Percentiles rank a stretch among this genome's conserved stretches.
phyloP scores from a whole-genome alignment of 2,888 invertebrate genomes.

The Drosophila neotestacea region DNA sequence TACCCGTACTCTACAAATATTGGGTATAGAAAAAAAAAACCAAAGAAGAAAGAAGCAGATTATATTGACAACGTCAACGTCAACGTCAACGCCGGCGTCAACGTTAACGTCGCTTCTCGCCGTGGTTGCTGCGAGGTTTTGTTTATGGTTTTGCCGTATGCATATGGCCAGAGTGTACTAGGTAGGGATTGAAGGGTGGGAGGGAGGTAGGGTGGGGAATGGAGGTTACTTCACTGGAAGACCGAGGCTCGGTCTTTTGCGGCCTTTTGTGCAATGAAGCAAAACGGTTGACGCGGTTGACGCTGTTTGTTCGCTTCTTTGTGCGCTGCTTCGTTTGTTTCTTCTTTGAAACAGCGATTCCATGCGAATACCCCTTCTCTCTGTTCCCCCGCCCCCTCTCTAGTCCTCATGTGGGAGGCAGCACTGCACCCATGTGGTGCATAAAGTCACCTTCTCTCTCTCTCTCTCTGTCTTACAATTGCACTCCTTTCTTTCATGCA shows the following conservation, averaged over 20 bases:
- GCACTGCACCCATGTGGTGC: constrained; percentile 35
- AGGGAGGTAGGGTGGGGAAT: not conserved
- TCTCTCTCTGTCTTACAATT: not conserved
- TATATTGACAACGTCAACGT: constrained; percentile 65
- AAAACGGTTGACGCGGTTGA: constrained; percentile 45
- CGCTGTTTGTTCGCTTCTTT: constrained; percentile 40
- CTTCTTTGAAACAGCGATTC: constrained; percentile 54
- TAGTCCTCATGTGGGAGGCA: not conserved
- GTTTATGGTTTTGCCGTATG: constrained; percentile 32
- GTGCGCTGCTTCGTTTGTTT: constrained; percentile 55
- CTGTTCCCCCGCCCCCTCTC: not conserved
- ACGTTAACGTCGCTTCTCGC: constrained; percentile 13
- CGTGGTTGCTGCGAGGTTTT: constrained; percentile 49
- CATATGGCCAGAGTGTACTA: not conserved
- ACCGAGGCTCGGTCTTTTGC: constrained; percentile 30
- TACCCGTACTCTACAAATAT: no score
- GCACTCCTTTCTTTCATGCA: not conserved
- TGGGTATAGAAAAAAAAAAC: not conserved
- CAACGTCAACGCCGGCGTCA: constrained; percentile 28
- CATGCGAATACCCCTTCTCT: constrained; percentile 10
- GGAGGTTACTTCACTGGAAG: constrained; percentile 31
- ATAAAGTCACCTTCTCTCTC: constrained; percentile 3
- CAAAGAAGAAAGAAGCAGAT: constrained; percentile 44
- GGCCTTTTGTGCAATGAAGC: constrained; percentile 76
- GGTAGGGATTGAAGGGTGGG: not conserved